Evolutionary conservation across 1,140 invertebrate genomes (phyloP), one percentile per base, ranked within the genome.

Genomic region (Brachionus paranguensis): DNA sequence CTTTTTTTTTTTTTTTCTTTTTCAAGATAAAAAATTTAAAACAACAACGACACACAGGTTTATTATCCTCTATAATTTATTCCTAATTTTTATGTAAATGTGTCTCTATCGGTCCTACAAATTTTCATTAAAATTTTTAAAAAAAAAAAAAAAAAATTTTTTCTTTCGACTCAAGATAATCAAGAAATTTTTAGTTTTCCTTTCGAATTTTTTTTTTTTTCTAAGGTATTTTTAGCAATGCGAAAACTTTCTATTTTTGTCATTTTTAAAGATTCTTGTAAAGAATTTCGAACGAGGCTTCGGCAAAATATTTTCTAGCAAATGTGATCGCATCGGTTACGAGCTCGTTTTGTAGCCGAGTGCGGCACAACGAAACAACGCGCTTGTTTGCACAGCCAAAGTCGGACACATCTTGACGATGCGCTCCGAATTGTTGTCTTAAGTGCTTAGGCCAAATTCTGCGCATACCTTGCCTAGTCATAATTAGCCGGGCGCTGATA

Each of bases 41-140:
- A 72, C 33, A 43, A 72, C 7, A 72, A 41, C 17, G 33, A 72
- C 17, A 72, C 20, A 72, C 68, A 72, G 68, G 68, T 72, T 72
- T 72, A 72, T 72, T 72, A 72, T 72, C 68, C 68, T 41, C 53
- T 55, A 72, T 72, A 72, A 72, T 72, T 72, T 72, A 72, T 72
- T 72, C 68, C 68, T 72, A 72, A 43, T 72, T 72, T 72, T 72
- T 72, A 72, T 72, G 68, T 72, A 72, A 72, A 72, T 72, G 68
- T 72, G 68, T 72, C 68, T 72, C 68, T 43, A 55, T 55, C n/a
- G 53, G 53, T 37, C 29, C 41, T 72, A 72, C 68, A 72, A 72
- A 72, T 72, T 72, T 72, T 72, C 37, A 68, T 68, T 68, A 68
- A 68, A 68, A 68, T 72, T 72, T 72, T 14, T 70, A n/a, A n/a